Evolutionary conservation across 2,113 vertebrate genomes (phyloP).

Genomic region (Gnathonemus longibarbis): DNA sequence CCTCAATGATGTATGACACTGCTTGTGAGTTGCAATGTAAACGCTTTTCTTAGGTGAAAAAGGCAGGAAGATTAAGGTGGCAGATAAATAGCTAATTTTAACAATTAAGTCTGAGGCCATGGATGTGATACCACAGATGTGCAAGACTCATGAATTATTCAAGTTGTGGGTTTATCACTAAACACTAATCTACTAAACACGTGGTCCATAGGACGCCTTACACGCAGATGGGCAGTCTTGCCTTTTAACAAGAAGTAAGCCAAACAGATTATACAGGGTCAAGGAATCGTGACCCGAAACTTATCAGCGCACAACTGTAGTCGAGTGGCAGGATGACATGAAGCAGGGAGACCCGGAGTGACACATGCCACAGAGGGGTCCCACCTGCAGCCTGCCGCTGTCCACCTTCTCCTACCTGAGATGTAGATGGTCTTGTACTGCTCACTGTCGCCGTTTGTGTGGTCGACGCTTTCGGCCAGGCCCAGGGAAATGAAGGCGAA

Average conservation of each 20-base stretch:
- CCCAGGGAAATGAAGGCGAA: conserved; percentile 74
- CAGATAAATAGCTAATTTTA: neutral
- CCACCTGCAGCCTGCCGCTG: conserved; percentile 3
- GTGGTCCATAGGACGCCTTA: neutral
- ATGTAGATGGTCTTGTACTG: conserved; percentile 79
- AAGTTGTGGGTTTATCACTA: neutral
- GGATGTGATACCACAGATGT: neutral
- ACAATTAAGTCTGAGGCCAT: neutral
- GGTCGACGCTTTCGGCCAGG: conserved; percentile 65
- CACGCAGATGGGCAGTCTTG: neutral
- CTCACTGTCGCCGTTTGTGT: conserved; percentile 64
- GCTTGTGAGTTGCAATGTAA: neutral
- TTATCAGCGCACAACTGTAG: conserved; percentile 20
- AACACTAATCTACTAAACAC: neutral
- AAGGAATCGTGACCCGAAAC: neutral
- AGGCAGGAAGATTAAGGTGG: neutral
- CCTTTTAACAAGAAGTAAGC: neutral
- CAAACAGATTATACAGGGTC: neutral
- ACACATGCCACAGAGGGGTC: neutral
- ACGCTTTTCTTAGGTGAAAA: neutral
- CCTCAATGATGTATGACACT: neutral
- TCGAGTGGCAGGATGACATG: conserved; percentile 1
- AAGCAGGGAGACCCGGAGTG: neutral
- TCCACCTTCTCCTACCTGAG: conserved; percentile 64
- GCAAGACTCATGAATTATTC: neutral